Percentiles rank a stretch among this genome's conserved stretches.
Evolutionary conservation across 2,888 invertebrate genomes (phyloP).

Genomic region (Polymixis lichenea): DNA sequence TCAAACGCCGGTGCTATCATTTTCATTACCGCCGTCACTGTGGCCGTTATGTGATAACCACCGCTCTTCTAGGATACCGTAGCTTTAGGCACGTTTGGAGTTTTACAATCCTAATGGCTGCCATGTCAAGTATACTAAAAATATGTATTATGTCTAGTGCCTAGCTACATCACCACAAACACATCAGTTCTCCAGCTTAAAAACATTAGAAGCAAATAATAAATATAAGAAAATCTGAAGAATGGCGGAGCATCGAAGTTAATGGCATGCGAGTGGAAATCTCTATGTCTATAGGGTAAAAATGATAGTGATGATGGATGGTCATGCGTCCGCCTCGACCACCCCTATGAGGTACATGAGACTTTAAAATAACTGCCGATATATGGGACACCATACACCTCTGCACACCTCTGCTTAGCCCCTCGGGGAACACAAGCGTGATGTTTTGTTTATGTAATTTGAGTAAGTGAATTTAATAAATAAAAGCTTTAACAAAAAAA

Average conservation of each 20-base stretch:
- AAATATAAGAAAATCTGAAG: not conserved
- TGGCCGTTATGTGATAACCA: too few relatives aligned
- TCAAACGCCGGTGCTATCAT: too few relatives aligned
- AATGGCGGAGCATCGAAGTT: not conserved
- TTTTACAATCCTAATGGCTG: not conserved
- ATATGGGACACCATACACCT: not conserved
- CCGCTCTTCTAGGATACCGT: too few relatives aligned
- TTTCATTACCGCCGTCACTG: too few relatives aligned
- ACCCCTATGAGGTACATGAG: not conserved
- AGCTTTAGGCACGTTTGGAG: not conserved
- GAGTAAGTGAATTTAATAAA: not conserved
- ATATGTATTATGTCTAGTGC: too few relatives aligned
- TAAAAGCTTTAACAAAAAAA: not conserved
- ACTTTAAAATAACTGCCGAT: too few relatives aligned
- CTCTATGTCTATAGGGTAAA: too few relatives aligned
- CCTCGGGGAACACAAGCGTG: not conserved
- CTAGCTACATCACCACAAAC: not conserved
- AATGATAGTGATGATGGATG: too few relatives aligned
- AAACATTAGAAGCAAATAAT: not conserved
- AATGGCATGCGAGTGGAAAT: not conserved
- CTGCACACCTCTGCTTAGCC: not conserved
- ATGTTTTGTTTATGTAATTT: not conserved
- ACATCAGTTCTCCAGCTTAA: not conserved
- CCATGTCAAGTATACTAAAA: too few relatives aligned
- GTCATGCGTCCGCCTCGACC: too few relatives aligned